These are phyloP conservation scores for Emmelina monodactyla DNA, from an alignment of 2,888 invertebrate genomes.

Conservation along the genomic window DNA sequence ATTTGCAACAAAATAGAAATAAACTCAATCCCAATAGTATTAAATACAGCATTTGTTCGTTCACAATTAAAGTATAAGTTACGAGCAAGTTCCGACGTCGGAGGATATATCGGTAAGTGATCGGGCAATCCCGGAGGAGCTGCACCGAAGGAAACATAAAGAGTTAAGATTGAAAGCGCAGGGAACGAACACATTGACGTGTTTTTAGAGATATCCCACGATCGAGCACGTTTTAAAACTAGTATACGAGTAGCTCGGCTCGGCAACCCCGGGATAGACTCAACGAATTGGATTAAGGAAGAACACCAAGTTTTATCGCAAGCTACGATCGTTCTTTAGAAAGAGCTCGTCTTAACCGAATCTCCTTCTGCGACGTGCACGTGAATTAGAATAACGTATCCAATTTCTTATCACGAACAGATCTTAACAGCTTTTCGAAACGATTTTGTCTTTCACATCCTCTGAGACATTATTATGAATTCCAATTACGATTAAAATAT, in stretches of 20 bases:
- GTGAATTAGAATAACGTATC: no score
- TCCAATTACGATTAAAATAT: no score
- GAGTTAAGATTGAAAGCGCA: conserved; percentile 1
- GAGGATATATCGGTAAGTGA: not conserved
- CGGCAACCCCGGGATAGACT: not conserved
- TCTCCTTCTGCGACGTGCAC: no score
- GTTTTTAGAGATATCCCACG: not conserved
- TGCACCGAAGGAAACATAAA: not conserved
- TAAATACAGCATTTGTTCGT: not conserved
- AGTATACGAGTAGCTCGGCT: no score
- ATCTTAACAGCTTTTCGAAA: no score
- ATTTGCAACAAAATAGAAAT: no score
- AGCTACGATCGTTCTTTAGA: not conserved
- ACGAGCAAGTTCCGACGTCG: not conserved
- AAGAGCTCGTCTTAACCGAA: no score
- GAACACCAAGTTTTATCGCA: not conserved
- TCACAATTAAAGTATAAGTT: not conserved
- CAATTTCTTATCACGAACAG: no score
- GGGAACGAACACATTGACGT: conserved; percentile 1
- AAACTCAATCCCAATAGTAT: no score
- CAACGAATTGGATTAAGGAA: not conserved
- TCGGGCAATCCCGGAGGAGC: conserved; percentile 1
- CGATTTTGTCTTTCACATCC: no score
- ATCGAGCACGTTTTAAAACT: not conserved
- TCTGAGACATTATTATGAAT: no score